Percentiles rank a stretch among this genome's conserved stretches.
Evolutionary conservation across 1,140 invertebrate species (phyloP).

Genomic region (Drosophila punjabiensis): DNA sequence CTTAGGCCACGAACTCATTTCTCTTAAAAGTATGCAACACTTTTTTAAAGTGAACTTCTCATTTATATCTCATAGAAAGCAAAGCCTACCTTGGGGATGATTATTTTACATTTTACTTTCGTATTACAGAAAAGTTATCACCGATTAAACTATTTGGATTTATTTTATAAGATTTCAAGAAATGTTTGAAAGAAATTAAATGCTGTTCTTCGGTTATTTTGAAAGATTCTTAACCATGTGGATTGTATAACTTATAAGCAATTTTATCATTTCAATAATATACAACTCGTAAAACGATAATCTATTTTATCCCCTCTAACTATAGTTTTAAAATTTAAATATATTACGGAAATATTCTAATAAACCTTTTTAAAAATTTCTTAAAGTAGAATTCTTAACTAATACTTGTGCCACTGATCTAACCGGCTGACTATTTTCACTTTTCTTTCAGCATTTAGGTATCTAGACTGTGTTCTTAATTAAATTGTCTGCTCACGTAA

Average conservation of each 20-base stretch:
- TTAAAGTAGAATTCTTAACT: not conserved
- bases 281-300: not conserved
- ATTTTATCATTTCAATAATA: not conserved
- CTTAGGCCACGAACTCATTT: constrained; percentile 57
- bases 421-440: not conserved
- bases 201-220: too few species aligned
- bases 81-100: constrained; percentile 34
- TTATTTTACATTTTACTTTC: constrained; percentile 3
- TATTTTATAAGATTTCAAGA: too few species aligned
- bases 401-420: not conserved
- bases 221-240: too few species aligned
- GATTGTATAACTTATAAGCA: too few species aligned
- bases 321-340: too few species aligned
- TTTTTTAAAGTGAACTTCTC: not conserved
- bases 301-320: not conserved
- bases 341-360: not conserved
- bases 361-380: not conserved
- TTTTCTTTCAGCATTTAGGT: not conserved
- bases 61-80: not conserved
- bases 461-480: constrained; percentile 1
- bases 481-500: constrained; percentile 7
- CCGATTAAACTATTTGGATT: not conserved
- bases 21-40: constrained; percentile 22
- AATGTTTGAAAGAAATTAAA: too few species aligned
- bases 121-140: not conserved